Evolutionary conservation across 53 echinoderm and acorn worm genomes (phyloP), one percentile per base, ranked within the genome.

Genomic region (Pentamera pediparva): DNA sequence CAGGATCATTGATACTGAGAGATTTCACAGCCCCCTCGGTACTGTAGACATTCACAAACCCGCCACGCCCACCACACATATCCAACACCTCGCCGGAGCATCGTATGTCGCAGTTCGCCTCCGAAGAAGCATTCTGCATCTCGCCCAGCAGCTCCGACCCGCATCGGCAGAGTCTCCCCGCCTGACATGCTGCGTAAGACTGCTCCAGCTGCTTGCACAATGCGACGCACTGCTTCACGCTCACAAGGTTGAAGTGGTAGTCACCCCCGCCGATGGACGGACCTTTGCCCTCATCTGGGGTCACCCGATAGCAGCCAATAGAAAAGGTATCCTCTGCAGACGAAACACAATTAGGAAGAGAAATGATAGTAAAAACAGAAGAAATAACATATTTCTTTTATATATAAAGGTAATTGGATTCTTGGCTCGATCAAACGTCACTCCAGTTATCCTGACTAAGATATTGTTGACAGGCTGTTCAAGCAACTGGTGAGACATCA

Each of bases 1-100:
- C 89, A 78, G 89, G 82, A 60, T 85, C 85, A 17, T 65, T 57
- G 32, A 89, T 78, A 5, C 37, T 43, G 4, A 79, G 36, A 39
- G 81, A 56, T 61, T 89, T 89, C 17, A 89, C 89, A 19, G 89
- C 63, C 35, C 81, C 75, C 29, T 64, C 63, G 17, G 89, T 89
- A 57, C 75, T 82, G 39, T 85, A 89, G 47, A 89, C 81, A 59
- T 82, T 89, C 0, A 67, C 45, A 37, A 52, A 73, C 33, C 40
- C 82, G 20, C 64, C 85, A 34, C 55, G 22, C 52, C 85, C 89
- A 21, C 89, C 89, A 81, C 89, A 89, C 50, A 82, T 39, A 15
- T 65, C 65, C 18, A 69, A 75, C 34, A 78, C 82, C 20, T 64
- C 78, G 9, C 85, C 89, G 60, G 75, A 58, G 26, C 89, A 89